Conservation (phyloP, 2,113 vertebrate genomes). For the Alexandromys fortis region DNA sequence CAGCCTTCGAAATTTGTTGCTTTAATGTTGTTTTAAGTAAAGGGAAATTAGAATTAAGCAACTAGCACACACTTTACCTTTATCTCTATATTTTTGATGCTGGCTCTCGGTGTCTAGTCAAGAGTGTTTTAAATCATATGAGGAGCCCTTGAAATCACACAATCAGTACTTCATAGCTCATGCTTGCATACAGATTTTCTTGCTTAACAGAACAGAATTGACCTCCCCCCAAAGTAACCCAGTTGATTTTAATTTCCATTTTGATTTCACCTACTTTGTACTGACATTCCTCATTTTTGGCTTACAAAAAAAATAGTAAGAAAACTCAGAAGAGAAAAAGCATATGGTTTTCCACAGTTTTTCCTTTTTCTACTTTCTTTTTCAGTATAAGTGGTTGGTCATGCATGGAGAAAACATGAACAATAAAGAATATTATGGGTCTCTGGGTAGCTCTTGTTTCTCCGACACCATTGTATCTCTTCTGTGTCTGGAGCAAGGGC, state of each 20-base stretch:
- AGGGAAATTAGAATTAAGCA: neutral
- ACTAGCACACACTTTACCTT: neutral
- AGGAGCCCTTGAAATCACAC: neutral
- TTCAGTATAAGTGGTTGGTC: neutral
- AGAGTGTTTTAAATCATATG: conserved; percentile 6
- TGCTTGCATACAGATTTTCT: neutral
- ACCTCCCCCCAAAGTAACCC: neutral
- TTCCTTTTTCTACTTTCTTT: neutral
- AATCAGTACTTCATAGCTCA: neutral
- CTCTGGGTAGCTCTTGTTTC: neutral
- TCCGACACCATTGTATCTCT: neutral
- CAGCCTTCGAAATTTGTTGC: neutral
- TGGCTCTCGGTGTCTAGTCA: conserved; percentile 30
- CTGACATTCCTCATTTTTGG: neutral
- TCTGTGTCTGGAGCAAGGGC: neutral
- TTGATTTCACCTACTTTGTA: neutral
- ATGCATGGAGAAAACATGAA: neutral
- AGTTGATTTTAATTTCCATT: neutral
- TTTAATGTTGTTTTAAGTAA: conserved; percentile 15
- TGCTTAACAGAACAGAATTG: neutral
- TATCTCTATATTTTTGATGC: neutral
- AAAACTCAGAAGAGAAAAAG: neutral
- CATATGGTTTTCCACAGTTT: neutral
- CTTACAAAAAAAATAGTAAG: neutral
- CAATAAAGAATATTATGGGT: neutral